Evolutionary conservation across 1,140 invertebrate genomes (phyloP), one percentile per base, ranked within the genome.

Genomic region (Heliconius nattereri): DNA sequence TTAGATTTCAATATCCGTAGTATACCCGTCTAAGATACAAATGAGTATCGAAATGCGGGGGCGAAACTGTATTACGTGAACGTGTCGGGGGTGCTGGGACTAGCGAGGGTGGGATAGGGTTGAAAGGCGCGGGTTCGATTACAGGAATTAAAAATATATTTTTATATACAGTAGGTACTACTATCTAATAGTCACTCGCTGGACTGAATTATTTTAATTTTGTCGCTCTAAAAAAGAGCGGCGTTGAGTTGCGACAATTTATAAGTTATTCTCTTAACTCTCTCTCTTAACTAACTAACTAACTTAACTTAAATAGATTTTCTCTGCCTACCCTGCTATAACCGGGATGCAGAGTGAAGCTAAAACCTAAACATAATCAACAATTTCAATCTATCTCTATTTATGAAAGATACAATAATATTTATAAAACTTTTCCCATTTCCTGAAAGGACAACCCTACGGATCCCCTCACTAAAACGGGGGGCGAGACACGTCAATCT

Each of bases 31-130:
- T 29, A 35, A 74, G 79, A 83, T 84, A 89, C 86, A 90, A 90
- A 90, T 84, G 90, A 86, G 88, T 88, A 92, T 90, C 87, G 86
- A 89, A 91, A 91, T 90, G 90, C 79, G 76, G 76, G 85, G 85
- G 90, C 91, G 91, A 91, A 92, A 91, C 90, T 90, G 90, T 89
- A 89, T 91, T 92, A 92, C 87, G 82, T 78, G 84, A 83, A 87
- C 85, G 86, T 88, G 84, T 81, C 66, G 78, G 57, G 74, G 78
- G 60, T 66, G 81, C 66, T 70, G 29, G 76, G 80, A 29, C 71
- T n/a, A 35, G 52, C 60, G 80, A 75, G 78, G 82, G 83, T 75
- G 60, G 16, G 2, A n/a, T 83, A 86, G 85, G 86, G 85, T 76
- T 85, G 82, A 29, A 5, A 23, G 23, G 11, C 23, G 23, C 60